Conservation (phyloP, 2,797 vertebrate species). For the Falco berigora region DNA sequence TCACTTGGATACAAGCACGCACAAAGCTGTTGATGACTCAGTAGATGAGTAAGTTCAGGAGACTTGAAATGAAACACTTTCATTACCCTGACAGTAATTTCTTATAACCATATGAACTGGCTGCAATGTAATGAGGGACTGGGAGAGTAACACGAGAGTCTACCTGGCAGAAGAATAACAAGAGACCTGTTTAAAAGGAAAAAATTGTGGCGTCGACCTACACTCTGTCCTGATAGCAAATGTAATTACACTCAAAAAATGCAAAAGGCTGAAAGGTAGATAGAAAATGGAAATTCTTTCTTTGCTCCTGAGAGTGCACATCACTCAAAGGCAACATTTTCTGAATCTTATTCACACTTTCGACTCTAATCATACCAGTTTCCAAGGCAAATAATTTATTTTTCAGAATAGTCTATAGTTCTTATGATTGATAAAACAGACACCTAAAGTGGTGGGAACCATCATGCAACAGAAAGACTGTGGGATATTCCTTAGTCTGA, state of each 20-base stretch:
- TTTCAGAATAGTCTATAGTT: neutral
- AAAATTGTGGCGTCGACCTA: neutral
- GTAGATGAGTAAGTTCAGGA: neutral
- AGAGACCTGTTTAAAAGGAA: neutral
- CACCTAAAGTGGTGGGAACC: neutral
- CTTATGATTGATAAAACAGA: neutral
- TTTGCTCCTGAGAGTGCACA: neutral
- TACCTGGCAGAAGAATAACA: neutral
- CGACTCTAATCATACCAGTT: neutral
- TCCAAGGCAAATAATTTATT: constrained; percentile 2
- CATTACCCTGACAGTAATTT: neutral
- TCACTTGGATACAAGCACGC: neutral
- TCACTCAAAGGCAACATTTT: neutral
- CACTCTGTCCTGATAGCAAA: neutral
- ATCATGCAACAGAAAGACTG: neutral
- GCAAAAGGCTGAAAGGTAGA: neutral
- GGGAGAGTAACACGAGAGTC: neutral
- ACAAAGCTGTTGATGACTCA: neutral
- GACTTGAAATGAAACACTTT: neutral
- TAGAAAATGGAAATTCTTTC: neutral
- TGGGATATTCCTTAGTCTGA: constrained; percentile 13
- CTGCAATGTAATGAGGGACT: neutral
- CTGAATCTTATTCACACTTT: neutral
- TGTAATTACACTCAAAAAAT: neutral
- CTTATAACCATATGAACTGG: neutral